Evolutionary conservation across 1,140 invertebrate genomes (phyloP).

Genomic region (Neotoxoptera formosana): DNA sequence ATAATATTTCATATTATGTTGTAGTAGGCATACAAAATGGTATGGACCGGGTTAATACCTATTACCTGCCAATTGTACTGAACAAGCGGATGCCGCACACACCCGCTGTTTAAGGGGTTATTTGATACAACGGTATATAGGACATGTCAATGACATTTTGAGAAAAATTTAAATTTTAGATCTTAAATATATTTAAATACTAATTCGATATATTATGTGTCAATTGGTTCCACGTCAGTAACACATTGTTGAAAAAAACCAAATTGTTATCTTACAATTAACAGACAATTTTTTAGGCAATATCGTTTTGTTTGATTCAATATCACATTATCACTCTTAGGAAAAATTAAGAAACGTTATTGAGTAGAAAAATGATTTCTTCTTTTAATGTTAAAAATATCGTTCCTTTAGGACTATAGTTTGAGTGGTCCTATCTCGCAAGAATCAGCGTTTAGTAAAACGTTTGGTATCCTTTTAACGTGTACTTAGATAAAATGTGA

Average conservation of each 20-base stretch:
- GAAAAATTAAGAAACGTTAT: not conserved
- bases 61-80: too few species aligned
- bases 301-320: not conserved
- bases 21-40: not conserved
- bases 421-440: not conserved
- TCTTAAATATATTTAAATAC: not conserved
- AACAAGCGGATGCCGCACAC: not conserved
- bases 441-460: not conserved
- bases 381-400: not conserved
- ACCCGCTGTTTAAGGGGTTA: not conserved
- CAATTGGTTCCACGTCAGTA: too few species aligned
- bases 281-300: not conserved
- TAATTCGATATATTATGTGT: not conserved
- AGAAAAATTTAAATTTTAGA: not conserved
- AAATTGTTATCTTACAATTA: not conserved
- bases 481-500: not conserved
- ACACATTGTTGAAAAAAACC: not conserved
- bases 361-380: not conserved
- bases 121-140: not conserved
- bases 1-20: not conserved
- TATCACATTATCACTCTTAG: not conserved
- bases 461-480: not conserved
- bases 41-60: too few species aligned
- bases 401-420: not conserved
- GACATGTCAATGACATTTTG: not conserved